phyloP scores from a whole-genome alignment of 2,797 vertebrate species.

The Taenioides sp. region DNA sequence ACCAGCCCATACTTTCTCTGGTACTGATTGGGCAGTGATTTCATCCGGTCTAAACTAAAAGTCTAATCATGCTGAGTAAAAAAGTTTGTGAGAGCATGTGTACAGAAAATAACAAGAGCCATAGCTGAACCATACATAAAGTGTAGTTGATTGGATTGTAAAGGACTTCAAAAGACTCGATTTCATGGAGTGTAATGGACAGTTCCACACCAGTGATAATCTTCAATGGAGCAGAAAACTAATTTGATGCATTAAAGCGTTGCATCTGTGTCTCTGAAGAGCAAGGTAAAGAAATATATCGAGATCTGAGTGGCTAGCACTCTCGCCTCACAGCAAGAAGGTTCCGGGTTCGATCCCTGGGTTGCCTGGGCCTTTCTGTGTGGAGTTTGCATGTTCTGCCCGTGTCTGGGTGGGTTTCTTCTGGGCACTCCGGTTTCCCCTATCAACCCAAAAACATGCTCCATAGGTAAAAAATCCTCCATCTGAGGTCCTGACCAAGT shows the following conservation, averaged over 20 bases:
- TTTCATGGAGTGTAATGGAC: slow-evolving; percentile 19
- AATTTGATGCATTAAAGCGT: slow-evolving; percentile 24
- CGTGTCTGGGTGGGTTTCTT: no score
- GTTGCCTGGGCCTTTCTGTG: no score
- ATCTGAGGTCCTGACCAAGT: no score
- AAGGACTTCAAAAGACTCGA: slow-evolving; percentile 20
- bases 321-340: no score
- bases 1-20: slow-evolving; percentile 33
- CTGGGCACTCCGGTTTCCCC: no score
- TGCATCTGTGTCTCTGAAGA: slow-evolving; percentile 8
- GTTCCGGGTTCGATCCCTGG: no score
- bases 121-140: slow-evolving; percentile 9
- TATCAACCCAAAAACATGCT: no score
- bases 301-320: no score
- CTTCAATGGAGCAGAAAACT: slow-evolving; percentile 18
- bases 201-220: slow-evolving; percentile 9
- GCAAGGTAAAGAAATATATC: not conserved
- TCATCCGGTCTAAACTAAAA: slow-evolving; percentile 23
- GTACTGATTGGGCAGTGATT: slow-evolving; percentile 23
- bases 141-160: slow-evolving; percentile 10
- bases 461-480: no score
- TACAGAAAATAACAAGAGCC: not conserved
- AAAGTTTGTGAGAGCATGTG: slow-evolving; percentile 5
- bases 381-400: no score
- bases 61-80: not conserved